Percentiles rank a stretch among this genome's conserved stretches.
Conservation (phyloP, 2,113 vertebrate species). For the Pheucticus melanocephalus region DNA sequence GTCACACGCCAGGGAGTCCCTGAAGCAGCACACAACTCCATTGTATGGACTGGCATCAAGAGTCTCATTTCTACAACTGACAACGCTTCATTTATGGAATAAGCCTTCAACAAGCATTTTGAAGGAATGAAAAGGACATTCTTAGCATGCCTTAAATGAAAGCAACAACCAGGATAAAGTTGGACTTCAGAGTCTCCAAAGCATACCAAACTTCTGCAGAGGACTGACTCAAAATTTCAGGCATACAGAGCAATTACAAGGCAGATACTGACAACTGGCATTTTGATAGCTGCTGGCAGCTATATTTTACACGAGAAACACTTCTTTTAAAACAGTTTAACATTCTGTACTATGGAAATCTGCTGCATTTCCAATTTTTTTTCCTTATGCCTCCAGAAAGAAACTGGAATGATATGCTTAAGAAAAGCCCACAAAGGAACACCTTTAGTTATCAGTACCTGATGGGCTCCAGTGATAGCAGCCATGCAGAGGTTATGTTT, state of each 20-base stretch:
- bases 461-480: neutral
- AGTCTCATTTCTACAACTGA: neutral
- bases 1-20: neutral
- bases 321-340: neutral
- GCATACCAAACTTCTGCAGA: neutral
- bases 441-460: neutral
- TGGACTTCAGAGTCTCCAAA: neutral
- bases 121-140: neutral
- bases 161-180: neutral
- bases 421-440: neutral
- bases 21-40: neutral
- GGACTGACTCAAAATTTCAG: neutral
- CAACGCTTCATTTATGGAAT: neutral
- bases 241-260: neutral
- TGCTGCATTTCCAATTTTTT: neutral
- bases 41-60: neutral
- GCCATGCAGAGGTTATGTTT: neutral
- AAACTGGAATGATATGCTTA: neutral
- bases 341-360: neutral
- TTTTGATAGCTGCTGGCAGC: neutral
- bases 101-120: neutral
- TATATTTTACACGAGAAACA: neutral
- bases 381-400: neutral
- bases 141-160: neutral
- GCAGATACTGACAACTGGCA: neutral